These are phyloP conservation scores for Cariama cristata DNA, from an alignment of 2,113 vertebrate species.

Conservation along the genomic window DNA sequence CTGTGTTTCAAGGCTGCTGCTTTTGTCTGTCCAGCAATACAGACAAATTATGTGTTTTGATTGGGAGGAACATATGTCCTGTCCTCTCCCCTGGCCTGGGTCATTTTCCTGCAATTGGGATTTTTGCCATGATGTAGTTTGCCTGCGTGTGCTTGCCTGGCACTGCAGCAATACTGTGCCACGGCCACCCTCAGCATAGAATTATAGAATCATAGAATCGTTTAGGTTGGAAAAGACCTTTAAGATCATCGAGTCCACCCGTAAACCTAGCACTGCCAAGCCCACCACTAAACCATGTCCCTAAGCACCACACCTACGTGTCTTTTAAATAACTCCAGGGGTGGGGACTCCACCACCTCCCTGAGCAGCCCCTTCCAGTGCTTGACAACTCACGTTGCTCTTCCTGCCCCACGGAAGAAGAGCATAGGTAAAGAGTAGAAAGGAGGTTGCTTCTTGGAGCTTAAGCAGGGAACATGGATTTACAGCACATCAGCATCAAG, in stretches of 20 bases:
- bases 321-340: no score
- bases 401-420: background rate
- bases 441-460: background rate
- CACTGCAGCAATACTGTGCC: background rate
- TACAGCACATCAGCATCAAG: background rate
- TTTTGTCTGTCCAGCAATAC: background rate
- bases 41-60: background rate
- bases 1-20: background rate
- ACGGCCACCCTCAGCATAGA: background rate
- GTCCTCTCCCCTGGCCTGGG: background rate
- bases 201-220: no score
- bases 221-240: no score
- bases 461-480: background rate
- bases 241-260: no score
- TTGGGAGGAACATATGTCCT: background rate
- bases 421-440: background rate
- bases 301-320: no score
- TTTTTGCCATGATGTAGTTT: background rate
- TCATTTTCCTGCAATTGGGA: background rate
- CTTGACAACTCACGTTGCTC: rapidly evolving
- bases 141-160: background rate
- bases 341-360: no score
- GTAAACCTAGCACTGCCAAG: no score
- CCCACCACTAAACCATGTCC: no score
- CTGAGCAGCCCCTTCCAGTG: no score